Percentiles rank a stretch among this genome's conserved stretches.
These are phyloP conservation scores for Pseudeuparius sepicola DNA, from an alignment of 2,888 invertebrate species.

Conservation along the genomic window DNA sequence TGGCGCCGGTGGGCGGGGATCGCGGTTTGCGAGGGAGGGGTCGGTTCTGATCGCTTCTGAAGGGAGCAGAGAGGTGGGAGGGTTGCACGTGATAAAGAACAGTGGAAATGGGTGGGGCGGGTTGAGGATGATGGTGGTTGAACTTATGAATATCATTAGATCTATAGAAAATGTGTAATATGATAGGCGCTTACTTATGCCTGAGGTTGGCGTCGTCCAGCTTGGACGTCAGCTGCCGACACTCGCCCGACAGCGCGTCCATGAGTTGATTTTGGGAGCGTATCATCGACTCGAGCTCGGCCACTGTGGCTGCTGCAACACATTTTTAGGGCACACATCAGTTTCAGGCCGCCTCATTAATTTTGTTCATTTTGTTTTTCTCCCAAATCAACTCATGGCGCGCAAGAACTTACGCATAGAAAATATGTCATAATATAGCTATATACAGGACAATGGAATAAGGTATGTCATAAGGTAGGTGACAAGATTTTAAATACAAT, in stretches of 20 bases:
- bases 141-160: conserved; percentile 2
- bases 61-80: too few relatives aligned
- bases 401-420: conserved; percentile 7
- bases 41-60: too few relatives aligned
- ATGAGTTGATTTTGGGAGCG: conserved; percentile 87
- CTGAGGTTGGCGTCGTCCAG: conserved; percentile 79
- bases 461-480: neutral
- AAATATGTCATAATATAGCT: neutral
- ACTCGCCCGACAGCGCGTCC: conserved; percentile 84
- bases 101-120: too few relatives aligned
- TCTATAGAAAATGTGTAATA: conserved; percentile 20
- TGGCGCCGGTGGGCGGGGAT: too few relatives aligned
- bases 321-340: conserved; percentile 12
- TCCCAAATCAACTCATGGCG: conserved; percentile 39
- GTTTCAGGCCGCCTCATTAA: too few relatives aligned
- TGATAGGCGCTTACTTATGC: conserved; percentile 73
- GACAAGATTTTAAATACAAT: conserved; percentile 3
- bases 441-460: neutral
- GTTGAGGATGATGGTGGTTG: neutral
- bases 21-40: too few relatives aligned
- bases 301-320: conserved; percentile 77
- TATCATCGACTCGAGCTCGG: conserved; percentile 82
- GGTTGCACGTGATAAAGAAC: too few relatives aligned
- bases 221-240: conserved; percentile 80
- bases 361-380: too few relatives aligned